Conservation (phyloP, 2,888 invertebrate genomes). For the Drosophila paramelanica region DNA sequence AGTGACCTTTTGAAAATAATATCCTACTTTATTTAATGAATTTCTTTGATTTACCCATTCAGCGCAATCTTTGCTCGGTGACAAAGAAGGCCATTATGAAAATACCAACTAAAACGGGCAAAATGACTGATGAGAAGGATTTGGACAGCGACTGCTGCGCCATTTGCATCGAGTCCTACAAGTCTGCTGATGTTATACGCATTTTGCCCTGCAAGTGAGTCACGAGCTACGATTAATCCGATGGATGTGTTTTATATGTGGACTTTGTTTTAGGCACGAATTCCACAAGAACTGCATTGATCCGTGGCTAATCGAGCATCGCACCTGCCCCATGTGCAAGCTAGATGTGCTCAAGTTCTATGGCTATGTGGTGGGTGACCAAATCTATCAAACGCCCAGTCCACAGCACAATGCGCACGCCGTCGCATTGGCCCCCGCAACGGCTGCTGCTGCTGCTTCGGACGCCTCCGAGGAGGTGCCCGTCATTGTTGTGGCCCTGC, state of each 20-base stretch:
- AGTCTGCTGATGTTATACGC: conserved; percentile 93
- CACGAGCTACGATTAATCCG: neutral
- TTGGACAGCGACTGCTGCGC: conserved; percentile 96
- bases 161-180: conserved; percentile 97
- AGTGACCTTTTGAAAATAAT: conserved; percentile 77
- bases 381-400: conserved; percentile 83
- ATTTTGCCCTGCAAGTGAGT: conserved; percentile 96
- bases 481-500: conserved; percentile 77
- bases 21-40: neutral
- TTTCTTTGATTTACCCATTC: conserved; percentile 78
- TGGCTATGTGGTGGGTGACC: conserved; percentile 92
- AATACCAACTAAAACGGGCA: conserved; percentile 95
- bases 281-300: conserved; percentile 98
- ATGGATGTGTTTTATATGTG: neutral
- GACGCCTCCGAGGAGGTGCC: conserved; percentile 71
- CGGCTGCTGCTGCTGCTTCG: conserved; percentile 23
- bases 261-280: conserved; percentile 90
- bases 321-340: conserved; percentile 98
- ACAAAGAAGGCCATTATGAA: conserved; percentile 97
- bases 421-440: conserved; percentile 24
- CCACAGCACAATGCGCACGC: conserved; percentile 70
- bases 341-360: conserved; percentile 97
- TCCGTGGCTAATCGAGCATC: conserved; percentile 97
- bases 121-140: conserved; percentile 95
- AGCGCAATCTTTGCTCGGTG: conserved; percentile 95